Evolutionary conservation across 2,888 invertebrate genomes (phyloP).

Genomic region (Fissipunctia ypsillon): DNA sequence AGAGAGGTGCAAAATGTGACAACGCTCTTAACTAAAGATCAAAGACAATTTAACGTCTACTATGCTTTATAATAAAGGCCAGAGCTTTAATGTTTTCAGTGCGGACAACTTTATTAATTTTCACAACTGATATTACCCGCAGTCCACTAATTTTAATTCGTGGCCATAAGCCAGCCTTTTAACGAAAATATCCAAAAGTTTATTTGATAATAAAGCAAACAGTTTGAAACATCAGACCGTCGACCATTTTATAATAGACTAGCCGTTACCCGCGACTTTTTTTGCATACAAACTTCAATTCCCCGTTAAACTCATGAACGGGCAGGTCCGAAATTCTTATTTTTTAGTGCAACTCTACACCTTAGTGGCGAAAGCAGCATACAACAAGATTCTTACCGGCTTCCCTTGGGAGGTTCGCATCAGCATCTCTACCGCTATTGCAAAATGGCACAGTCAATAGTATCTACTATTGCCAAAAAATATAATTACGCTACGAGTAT

Average conservation of each 20-base stretch:
- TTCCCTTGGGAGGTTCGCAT: no score
- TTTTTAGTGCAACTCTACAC: not conserved
- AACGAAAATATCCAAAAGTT: slow-evolving; percentile 18
- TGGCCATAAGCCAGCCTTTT: slow-evolving; percentile 23
- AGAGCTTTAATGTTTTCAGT: slow-evolving; percentile 7
- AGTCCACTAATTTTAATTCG: slow-evolving; percentile 42
- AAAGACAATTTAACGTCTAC: slow-evolving; percentile 4
- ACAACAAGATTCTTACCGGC: no score
- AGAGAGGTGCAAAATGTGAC: no score
- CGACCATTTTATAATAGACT: not conserved
- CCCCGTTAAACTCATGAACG: no score
- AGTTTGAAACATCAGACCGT: not conserved
- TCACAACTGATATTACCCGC: slow-evolving; percentile 28
- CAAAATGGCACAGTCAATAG: no score
- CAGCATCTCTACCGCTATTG: no score
- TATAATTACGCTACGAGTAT: no score
- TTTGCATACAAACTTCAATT: not conserved
- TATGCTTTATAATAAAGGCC: slow-evolving; percentile 20
- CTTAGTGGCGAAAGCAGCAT: no score
- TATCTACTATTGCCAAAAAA: no score
- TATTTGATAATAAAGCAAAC: slow-evolving; percentile 17
- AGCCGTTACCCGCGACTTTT: not conserved
- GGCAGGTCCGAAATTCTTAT: not conserved
- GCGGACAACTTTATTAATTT: slow-evolving; percentile 48
- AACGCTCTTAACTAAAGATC: slow-evolving; percentile 7